phyloP scores from a whole-genome alignment of 1,140 invertebrate genomes.

The Aphelinus certus region DNA sequence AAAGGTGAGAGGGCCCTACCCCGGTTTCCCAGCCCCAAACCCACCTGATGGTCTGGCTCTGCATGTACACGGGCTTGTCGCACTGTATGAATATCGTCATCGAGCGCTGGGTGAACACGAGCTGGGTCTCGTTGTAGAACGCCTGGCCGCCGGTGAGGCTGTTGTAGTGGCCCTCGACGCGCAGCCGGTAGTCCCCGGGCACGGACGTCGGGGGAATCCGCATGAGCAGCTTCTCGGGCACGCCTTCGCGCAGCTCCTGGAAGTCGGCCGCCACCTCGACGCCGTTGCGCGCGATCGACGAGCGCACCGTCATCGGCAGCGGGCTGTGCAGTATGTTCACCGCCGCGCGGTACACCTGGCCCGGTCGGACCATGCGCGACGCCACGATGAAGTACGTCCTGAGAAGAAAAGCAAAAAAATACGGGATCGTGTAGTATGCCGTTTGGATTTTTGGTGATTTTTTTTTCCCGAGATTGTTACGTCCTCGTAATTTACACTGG shows the following conservation, averaged over 20 bases:
- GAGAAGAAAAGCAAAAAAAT: constrained; percentile 9
- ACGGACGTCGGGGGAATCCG: constrained; percentile 84
- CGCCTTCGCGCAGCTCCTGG: constrained; percentile 79
- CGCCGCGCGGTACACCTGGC: constrained; percentile 84
- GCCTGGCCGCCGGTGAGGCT: constrained; percentile 84
- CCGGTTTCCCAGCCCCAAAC: no score
- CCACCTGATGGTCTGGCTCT: constrained; percentile 77
- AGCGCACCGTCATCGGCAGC: constrained; percentile 79
- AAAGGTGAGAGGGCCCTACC: no score
- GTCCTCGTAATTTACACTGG: no score
- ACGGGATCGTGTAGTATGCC: not conserved
- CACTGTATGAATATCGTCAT: constrained; percentile 96
- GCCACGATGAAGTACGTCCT: constrained; percentile 90
- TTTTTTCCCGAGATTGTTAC: no score
- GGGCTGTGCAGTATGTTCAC: constrained; percentile 80
- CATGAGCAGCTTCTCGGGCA: constrained; percentile 85
- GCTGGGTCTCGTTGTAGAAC: constrained; percentile 83
- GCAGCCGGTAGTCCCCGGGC: constrained; percentile 82
- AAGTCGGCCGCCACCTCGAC: constrained; percentile 84
- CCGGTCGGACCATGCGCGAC: constrained; percentile 85
- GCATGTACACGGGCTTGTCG: constrained; percentile 95
- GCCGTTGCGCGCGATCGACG: constrained; percentile 86
- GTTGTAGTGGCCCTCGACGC: constrained; percentile 89
- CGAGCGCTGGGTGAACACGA: constrained; percentile 86
- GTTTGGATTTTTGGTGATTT: not conserved